These are phyloP conservation scores for Caradrina kadenii DNA, from an alignment of 2,888 invertebrate genomes.

Conservation along the genomic window DNA sequence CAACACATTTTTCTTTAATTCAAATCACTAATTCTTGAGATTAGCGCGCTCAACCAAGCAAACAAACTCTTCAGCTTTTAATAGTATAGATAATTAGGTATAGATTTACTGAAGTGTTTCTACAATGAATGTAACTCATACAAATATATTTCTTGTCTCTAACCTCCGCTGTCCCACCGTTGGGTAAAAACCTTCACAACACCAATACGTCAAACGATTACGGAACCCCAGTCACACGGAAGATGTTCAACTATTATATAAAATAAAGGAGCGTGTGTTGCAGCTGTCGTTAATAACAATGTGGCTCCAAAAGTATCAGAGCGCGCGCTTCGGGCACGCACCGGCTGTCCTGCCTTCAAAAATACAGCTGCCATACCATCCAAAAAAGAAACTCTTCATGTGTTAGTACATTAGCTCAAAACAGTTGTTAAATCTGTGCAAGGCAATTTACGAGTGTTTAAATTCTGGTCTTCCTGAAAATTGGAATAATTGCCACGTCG, in stretches of 20 bases:
- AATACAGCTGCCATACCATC: conserved; percentile 72
- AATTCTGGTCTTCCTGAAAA: conserved; percentile 3
- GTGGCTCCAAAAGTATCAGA: conserved; percentile 76
- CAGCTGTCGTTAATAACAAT: conserved; percentile 86
- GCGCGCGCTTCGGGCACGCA: conserved; percentile 72
- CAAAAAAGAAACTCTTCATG: conserved; percentile 46
- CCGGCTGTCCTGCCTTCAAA: conserved; percentile 72
- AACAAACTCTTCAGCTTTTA: too few relatives aligned
- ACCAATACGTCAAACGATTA: conserved; percentile 5
- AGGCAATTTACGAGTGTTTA: conserved; percentile 6
- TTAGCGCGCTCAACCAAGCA: too few relatives aligned
- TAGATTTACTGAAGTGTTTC: too few relatives aligned
- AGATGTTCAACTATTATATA: conserved; percentile 63
- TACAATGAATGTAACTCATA: too few relatives aligned
- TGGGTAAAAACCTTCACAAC: neutral
- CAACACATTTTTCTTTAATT: too few relatives aligned
- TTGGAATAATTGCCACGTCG: conserved; percentile 1
- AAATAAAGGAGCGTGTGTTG: conserved; percentile 75
- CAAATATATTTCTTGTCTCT: too few relatives aligned
- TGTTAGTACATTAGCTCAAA: conserved; percentile 36
- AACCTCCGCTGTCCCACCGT: too few relatives aligned
- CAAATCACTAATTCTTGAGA: too few relatives aligned
- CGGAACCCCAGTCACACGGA: conserved; percentile 47
- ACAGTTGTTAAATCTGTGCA: conserved; percentile 43
- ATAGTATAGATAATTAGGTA: too few relatives aligned